Evolutionary conservation across 2,797 vertebrate genomes (phyloP), one percentile per base, ranked within the genome.

Genomic region (Bovichtus diacanthus): DNA sequence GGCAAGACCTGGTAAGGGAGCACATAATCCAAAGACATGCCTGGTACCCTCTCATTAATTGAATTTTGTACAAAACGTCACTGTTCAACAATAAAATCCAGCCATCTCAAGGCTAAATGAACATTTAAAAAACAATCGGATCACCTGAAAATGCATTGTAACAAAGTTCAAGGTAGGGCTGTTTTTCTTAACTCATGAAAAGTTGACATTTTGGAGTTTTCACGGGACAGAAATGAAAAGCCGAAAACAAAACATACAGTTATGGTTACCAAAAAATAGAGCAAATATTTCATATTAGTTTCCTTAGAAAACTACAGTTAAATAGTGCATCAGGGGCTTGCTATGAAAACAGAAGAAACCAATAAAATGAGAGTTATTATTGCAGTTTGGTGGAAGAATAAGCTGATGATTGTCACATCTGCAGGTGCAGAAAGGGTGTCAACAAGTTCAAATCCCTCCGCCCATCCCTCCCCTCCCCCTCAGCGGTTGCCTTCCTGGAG

Each of bases 371-470:
- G 67, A 44, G n/a, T n/a, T n/a, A 58, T 46, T 58, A 15, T 53
- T 23, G 50, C 55, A 15, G 43, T 60, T 65, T 49, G 88, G 86
- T 92, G 94, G 93, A 92, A 92, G 92, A 94, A 82, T 88, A 76
- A 82, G 89, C 93, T 90, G 95, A 91, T 91, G 89, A 88, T 91
- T 77, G 84, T 80, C 71, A 88, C 91, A 94, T 94, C 95, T 97
- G 96, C 97, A 98, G 96, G 96, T 97, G 96, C 95, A 96, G 86
- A 93, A 85, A 83, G 78, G 70, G 76, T 67, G 95, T 94, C 88
- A 86, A 88, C 88, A 91, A 91, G 90, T 94, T 93, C 91, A 94
- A 93, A 62, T 19, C 84, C 82, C 80, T 82, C 92, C 90, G 76
- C 71, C 74, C 89, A 77, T 21, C 62, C 79, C 80, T 87, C 93